Evolutionary conservation across 1,140 invertebrate genomes (phyloP), one percentile per base, ranked within the genome.

Genomic region (Anastrepha ludens): DNA sequence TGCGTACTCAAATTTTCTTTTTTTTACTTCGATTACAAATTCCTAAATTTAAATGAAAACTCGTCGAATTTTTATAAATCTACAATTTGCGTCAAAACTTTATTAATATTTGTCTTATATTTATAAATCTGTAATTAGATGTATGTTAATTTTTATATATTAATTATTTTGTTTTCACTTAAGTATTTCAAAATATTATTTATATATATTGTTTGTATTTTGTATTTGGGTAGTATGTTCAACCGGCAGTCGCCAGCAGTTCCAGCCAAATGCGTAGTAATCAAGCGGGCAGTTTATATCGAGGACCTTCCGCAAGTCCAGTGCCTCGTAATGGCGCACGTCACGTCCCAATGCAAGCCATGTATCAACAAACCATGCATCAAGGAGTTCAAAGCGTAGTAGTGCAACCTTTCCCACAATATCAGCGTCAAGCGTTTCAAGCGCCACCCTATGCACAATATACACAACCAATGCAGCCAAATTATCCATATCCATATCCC

Each of bases 401-500:
- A 29, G 78, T 88, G 6, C 20, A 47, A 81, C 88, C 59, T 17
- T 81, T 86, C 47, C 44, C 59, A 20, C 87, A 60, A 50, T 59
- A 87, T 60, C 65, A 39, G 47, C 70, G 65, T 29, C 55, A 70
- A 17, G 58, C 47, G 15, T 59, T 41, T 39, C 87, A 55, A 64
- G n/a, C 65, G 15, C 67, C 65, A 86, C 58, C 85, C 29, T 86
- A 62, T 50, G 44, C 62, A 70, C 78, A 64, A 60, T 74, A 81
- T 47, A 44, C 70, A 62, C 88, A 74, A 78, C 87, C 81, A 29
- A 47, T 88, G n/a, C 88, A 87, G 13, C 86, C 64, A 81, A 89
- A 88, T 59, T 92, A 92, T 86, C 90, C 88, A 55, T 91, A 91
- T 87, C 89, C 89, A 88, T 92, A 92, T 86, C 89, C 50, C 91